Evolutionary conservation across 2,113 vertebrate species (phyloP), one percentile per base, ranked within the genome.

Genomic region (Python bivittatus): DNA sequence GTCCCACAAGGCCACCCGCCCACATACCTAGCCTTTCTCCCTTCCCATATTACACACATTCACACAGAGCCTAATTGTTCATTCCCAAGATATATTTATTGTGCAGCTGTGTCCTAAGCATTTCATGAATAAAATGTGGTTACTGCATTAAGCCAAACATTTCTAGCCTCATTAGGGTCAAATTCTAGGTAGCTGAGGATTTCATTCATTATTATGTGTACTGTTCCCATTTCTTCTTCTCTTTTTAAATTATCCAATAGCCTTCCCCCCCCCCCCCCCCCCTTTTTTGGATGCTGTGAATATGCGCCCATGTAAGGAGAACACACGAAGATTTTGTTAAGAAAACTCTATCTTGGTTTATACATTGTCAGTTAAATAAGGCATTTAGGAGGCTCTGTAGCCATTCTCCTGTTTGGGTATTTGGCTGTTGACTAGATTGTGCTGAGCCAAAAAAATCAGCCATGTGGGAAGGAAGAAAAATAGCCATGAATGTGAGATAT

Each of bases 91-190:
- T 89, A 68, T 95, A 93, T 89, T 64, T 94, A 85, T 10, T 53
- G 42, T 57, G 12, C 42, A 92, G 79, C 93, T 95, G 88, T 93
- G 53, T 92, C 84, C 86, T 52, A 83, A 94, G 48, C 3, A 0
- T 48, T 72, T 90, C 89, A 25, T 0, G 0, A 90, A 93, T 95
- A 94, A 95, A 83, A 58, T 58, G 94, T 84, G 88, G 89, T 86
- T 96, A 93, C 93, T 94, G 88, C 86, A 27, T 89, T 93, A 90
- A 94, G 91, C 90, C 96, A 96, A 95, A 96, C 90, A 95, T 96
- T 92, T 93, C 90, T 92, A n/a, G 61, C 11, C 88, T 94, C 79
- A 13, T n/a, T 64, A 93, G 86, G 92, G 92, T 95, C 95, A 96
- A 95, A 88, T 93, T 97, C 94, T 95, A 91, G 86, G 90, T 95